Evolutionary conservation across 1,140 invertebrate species (phyloP).

Genomic region (Arctopsyche grandis): DNA sequence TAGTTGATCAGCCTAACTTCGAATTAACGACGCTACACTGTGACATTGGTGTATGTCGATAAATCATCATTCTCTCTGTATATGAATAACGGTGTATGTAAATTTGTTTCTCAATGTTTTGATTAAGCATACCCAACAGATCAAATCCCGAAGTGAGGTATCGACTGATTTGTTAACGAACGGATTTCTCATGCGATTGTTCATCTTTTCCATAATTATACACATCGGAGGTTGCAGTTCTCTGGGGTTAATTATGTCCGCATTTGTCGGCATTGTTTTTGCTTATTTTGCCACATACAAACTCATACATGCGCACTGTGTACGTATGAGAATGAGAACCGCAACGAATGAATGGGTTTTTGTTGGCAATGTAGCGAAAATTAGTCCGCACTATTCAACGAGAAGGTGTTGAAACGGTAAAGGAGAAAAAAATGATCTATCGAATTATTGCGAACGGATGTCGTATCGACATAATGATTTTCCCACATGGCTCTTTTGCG

Average conservation of each 20-base stretch:
- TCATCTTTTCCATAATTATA: conserved; percentile 15
- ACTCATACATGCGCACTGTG: not conserved
- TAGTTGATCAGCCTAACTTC: not conserved
- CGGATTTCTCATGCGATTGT: conserved; percentile 15
- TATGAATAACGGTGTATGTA: too few relatives aligned
- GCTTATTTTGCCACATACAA: not conserved
- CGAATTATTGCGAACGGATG: too few relatives aligned
- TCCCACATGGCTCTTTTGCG: too few relatives aligned
- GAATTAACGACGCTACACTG: conserved; percentile 1
- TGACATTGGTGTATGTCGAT: not conserved
- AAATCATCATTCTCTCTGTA: not conserved
- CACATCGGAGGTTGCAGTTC: conserved; percentile 7
- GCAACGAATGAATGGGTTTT: conserved; percentile 1
- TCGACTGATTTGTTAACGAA: conserved; percentile 13
- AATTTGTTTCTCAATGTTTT: too few relatives aligned
- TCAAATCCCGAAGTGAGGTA: not conserved
- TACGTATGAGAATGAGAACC: conserved; percentile 6
- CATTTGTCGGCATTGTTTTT: conserved; percentile 6
- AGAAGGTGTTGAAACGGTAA: too few relatives aligned
- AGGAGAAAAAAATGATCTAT: too few relatives aligned
- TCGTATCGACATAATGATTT: too few relatives aligned
- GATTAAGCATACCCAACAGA: too few relatives aligned
- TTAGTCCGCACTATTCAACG: not conserved
- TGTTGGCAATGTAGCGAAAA: not conserved
- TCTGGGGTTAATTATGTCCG: conserved; percentile 18